These are phyloP conservation scores for Schizothorax lantsangensis DNA, from an alignment of 2,797 vertebrate species.

Conservation along the genomic window DNA sequence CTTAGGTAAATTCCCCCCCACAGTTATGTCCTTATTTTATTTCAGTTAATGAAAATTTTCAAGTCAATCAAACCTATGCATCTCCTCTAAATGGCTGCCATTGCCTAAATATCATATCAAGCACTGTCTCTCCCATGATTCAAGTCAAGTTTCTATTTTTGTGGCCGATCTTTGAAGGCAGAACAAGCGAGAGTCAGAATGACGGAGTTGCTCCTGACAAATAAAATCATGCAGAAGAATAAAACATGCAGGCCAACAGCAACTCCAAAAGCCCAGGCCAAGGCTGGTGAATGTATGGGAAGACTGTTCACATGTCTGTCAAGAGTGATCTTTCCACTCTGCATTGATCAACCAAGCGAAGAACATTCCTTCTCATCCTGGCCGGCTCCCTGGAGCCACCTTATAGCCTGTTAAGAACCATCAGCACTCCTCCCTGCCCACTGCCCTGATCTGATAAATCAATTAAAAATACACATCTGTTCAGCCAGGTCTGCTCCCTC, in stretches of 20 bases:
- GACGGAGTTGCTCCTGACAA: slow-evolving; percentile 53
- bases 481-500: slow-evolving; percentile 66
- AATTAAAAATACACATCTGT: slow-evolving; percentile 74
- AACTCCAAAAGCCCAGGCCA: slow-evolving; percentile 21
- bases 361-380: slow-evolving; percentile 65
- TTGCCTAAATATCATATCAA: slow-evolving; percentile 68
- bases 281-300: slow-evolving; percentile 67
- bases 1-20: too few species aligned
- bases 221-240: slow-evolving; percentile 59
- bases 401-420: slow-evolving; percentile 77
- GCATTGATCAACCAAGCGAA: slow-evolving; percentile 71
- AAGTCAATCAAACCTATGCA: background rate
- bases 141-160: background rate
- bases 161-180: background rate
- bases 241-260: slow-evolving; percentile 63
- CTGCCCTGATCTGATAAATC: slow-evolving; percentile 73
- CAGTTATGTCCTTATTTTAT: too few species aligned
- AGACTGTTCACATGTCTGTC: slow-evolving; percentile 66
- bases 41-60: too few species aligned
- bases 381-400: slow-evolving; percentile 70
- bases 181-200: slow-evolving; percentile 18
- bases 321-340: slow-evolving; percentile 69
- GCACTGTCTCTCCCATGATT: background rate
- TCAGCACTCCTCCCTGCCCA: slow-evolving; percentile 71
- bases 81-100: slow-evolving; percentile 71